Evolutionary conservation across 2,797 vertebrate species (phyloP), one percentile per base, ranked within the genome.

Genomic region (Perdix hodgsoniae): DNA sequence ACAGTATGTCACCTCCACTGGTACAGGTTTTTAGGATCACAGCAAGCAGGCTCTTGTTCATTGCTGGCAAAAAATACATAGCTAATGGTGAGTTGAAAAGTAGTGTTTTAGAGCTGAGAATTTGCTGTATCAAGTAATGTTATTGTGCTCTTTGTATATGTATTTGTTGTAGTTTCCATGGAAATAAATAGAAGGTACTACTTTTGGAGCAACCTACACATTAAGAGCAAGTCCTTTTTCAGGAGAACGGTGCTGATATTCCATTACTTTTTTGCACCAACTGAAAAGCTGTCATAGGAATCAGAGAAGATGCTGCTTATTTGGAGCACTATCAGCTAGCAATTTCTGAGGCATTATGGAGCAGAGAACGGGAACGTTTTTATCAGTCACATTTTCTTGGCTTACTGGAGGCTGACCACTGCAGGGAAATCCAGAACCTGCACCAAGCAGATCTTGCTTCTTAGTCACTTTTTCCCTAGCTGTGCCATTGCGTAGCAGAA

Each of bases 381-480:
- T 42, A 70, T 64, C 67, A 59, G 82, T 90, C 52, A 44, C n/a
- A 76, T 60, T 52, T 94, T 81, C 64, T 54, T 90, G 56, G 83
- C 71, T 91, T 84, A 39, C n/a, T 65, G 61, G 81, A 54, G 79
- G 29, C 61, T 87, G 90, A 65, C 83, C 88, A 22, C 93, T 87
- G 91, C 86, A 95, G 83, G 78, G 84, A 89, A 91, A 83, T 86
- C 8, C 80, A 74, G 77, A 90, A 80, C 49, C 22, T 57, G 52
- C 15, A 10, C 64, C 0, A 0, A 35, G 33, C n/a, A 4, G 0
- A 0, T 71, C 72, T 79, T 67, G 11, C 27, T 77, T 57, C 77
- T 86, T 73, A 47, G 61, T 91, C 57, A 31, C 63, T 71, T 86
- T 52, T 91, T 59, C 56, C 47, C 19, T 66, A 26, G 10, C 45